Conservation (phyloP, 2,888 invertebrate genomes). For the Eupithecia centaureata region DNA sequence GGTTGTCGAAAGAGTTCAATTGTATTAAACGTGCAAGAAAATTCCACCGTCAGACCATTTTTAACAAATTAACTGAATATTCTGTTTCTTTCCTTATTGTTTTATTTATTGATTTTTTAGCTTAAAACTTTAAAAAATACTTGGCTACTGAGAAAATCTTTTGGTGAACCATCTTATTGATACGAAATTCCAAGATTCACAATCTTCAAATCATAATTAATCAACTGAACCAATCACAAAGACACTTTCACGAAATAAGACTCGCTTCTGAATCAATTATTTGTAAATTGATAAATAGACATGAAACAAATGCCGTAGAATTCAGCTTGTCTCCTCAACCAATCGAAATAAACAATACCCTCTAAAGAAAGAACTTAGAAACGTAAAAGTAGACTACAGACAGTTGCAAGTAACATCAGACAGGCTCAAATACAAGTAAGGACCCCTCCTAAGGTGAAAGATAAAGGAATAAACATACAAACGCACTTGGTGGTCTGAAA, state of each 20-base stretch:
- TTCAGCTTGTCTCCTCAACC: slow-evolving; percentile 20
- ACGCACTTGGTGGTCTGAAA: neutral
- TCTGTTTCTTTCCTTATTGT: neutral
- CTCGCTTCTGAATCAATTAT: neutral
- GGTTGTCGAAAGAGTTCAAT: no score
- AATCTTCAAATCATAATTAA: no score
- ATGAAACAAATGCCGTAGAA: slow-evolving; percentile 13
- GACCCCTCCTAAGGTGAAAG: slow-evolving; percentile 50
- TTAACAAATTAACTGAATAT: no score
- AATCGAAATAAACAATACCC: slow-evolving; percentile 39
- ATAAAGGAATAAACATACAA: neutral
- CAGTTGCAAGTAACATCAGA: slow-evolving; percentile 24
- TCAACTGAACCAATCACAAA: neutral
- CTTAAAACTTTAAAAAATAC: neutral
- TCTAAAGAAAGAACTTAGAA: slow-evolving; percentile 58
- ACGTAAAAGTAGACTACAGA: slow-evolving; percentile 46
- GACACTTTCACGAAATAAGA: neutral
- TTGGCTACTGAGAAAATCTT: neutral
- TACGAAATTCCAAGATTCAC: neutral
- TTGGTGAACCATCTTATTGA: neutral
- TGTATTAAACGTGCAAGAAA: no score
- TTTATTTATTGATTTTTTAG: neutral
- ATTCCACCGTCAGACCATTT: no score
- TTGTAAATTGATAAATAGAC: neutral
- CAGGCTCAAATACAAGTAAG: slow-evolving; percentile 59